Evolutionary conservation across 2,113 vertebrate genomes (phyloP).

Genomic region (Pipra filicauda): DNA sequence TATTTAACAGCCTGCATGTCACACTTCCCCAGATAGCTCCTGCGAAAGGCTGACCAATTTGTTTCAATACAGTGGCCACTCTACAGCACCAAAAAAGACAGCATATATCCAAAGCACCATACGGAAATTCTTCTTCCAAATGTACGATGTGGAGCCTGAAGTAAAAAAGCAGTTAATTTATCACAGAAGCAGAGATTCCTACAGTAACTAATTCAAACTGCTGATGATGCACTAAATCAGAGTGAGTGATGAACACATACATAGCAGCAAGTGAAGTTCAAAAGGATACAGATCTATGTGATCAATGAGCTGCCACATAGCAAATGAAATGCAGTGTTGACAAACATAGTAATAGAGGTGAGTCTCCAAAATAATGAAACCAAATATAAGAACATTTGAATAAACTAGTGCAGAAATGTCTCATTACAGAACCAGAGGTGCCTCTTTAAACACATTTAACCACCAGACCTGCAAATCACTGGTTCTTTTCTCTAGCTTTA

Average conservation of each 20-base stretch:
- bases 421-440: not conserved
- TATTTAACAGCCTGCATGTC: not conserved
- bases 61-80: constrained; percentile 42
- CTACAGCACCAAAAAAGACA: constrained; percentile 37
- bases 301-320: constrained; percentile 73
- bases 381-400: constrained; percentile 38
- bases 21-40: not conserved
- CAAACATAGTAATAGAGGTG: constrained; percentile 51
- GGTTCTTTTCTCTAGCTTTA: not conserved
- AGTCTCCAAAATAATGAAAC: constrained; percentile 62
- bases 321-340: constrained; percentile 73
- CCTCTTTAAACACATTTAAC: not conserved
- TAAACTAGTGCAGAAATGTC: not conserved
- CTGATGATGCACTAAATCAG: constrained; percentile 83
- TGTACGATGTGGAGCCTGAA: constrained; percentile 50
- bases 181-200: constrained; percentile 61
- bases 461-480: not conserved
- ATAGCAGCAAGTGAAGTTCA: constrained; percentile 70
- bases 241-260: constrained; percentile 75
- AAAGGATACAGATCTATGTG: constrained; percentile 73
- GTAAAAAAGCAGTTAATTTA: constrained; percentile 71
- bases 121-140: constrained; percentile 67
- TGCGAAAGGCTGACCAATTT: constrained; percentile 53
- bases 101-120: not conserved
- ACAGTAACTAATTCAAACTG: constrained; percentile 76